A percentile compares a stretch with the other conserved stretches of the same genome.
Evolutionary conservation across 2,113 vertebrate species (phyloP).

Genomic region (Chionis minor): DNA sequence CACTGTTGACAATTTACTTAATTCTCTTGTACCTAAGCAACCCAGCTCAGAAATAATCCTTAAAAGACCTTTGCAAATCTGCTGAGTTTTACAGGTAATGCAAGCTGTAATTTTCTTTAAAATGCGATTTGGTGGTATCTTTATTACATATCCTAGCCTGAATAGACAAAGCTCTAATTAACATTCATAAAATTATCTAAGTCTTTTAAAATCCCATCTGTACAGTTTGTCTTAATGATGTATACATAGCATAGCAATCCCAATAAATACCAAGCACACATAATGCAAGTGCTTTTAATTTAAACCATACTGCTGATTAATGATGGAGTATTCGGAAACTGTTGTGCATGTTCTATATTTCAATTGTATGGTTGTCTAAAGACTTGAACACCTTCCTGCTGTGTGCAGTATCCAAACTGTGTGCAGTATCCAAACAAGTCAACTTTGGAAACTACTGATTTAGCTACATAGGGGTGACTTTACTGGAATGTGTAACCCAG

Average conservation of each 20-base stretch:
- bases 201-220: constrained; percentile 53
- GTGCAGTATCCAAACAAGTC: neutral
- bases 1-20: neutral
- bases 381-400: neutral
- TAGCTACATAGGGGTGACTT: neutral
- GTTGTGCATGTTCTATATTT: neutral
- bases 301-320: neutral
- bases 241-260: neutral
- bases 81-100: neutral
- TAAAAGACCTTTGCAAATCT: neutral
- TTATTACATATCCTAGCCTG: neutral
- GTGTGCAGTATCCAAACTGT: neutral
- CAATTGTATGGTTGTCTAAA: neutral
- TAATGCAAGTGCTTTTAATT: constrained; percentile 20
- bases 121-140: neutral
- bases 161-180: constrained; percentile 51
- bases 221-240: constrained; percentile 42
- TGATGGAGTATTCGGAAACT: neutral
- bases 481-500: neutral
- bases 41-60: neutral
- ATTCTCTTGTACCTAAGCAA: neutral
- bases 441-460: neutral
- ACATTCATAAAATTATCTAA: constrained; percentile 49
- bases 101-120: neutral
- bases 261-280: constrained; percentile 20